phyloP scores from a whole-genome alignment of 2,888 invertebrate genomes.

The Incurvaria masculella region DNA sequence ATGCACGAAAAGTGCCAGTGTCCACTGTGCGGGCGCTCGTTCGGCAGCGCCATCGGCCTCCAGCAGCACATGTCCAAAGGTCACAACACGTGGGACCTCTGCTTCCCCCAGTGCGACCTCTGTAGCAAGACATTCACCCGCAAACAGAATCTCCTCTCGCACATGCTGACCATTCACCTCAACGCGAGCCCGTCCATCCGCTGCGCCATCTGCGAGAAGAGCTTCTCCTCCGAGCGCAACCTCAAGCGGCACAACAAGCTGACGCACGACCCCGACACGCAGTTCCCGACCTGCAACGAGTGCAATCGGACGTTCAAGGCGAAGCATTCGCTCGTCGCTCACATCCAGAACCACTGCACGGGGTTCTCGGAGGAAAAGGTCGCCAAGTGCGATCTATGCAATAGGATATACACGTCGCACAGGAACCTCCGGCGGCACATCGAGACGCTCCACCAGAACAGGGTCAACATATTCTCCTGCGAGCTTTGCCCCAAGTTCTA shows the following conservation, averaged over 20 bases:
- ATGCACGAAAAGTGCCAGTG: constrained; percentile 29
- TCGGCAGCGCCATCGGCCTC: constrained; percentile 31
- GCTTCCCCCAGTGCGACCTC: constrained; percentile 37
- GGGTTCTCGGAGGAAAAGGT: constrained; percentile 15
- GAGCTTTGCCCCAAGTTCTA: constrained; percentile 36
- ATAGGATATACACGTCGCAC: constrained; percentile 31
- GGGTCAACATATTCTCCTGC: constrained; percentile 26
- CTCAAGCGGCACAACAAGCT: constrained; percentile 32
- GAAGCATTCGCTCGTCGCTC: constrained; percentile 28
- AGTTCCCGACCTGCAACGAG: constrained; percentile 31
- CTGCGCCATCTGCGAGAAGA: constrained; percentile 29
- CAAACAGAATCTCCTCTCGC: constrained; percentile 38
- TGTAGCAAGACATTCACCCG: constrained; percentile 38
- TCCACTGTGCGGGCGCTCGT: constrained; percentile 30
- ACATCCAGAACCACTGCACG: constrained; percentile 28
- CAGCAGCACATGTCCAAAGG: constrained; percentile 30
- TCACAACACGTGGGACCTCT: constrained; percentile 30
- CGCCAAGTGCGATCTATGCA: constrained; percentile 29
- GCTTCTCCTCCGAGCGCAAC: constrained; percentile 33
- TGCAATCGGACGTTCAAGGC: constrained; percentile 32
- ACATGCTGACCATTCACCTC: constrained; percentile 38
- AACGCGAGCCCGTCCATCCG: constrained; percentile 27
- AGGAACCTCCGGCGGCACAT: constrained; percentile 34
- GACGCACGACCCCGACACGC: constrained; percentile 30
- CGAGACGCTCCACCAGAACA: constrained; percentile 32